Conservation (phyloP, 2,797 vertebrate genomes). For the Spheniscus humboldti region DNA sequence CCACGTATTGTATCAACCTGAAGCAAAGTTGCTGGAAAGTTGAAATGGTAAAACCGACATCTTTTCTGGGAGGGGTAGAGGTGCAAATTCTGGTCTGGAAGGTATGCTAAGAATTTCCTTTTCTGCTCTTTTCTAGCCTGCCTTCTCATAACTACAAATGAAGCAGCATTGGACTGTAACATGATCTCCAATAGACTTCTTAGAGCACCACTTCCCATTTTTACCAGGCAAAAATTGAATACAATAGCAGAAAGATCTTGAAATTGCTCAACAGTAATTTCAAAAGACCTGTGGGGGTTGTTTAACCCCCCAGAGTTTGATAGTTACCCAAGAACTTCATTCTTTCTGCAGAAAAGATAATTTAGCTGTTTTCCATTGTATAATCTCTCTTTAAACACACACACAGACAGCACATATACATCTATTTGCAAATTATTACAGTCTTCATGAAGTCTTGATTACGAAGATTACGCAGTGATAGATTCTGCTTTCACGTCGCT, state of each 20-base stretch:
- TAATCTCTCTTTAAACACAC: neutral
- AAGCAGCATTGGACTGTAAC: neutral
- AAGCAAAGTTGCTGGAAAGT: neutral
- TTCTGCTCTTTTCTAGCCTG: neutral
- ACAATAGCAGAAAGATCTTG: constrained; percentile 25
- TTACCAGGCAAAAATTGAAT: constrained; percentile 29
- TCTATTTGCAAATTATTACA: neutral
- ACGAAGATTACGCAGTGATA: neutral
- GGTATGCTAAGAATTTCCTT: constrained; percentile 1
- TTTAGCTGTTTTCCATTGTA: neutral
- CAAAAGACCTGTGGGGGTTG: neutral
- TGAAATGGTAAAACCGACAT: neutral
- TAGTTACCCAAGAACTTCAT: neutral
- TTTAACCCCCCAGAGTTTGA: neutral
- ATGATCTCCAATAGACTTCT: neutral
- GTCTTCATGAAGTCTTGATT: neutral
- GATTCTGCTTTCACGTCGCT: neutral
- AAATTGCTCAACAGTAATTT: constrained; percentile 4
- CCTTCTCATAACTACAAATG: neutral
- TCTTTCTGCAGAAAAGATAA: neutral
- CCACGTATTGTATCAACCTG: neutral
- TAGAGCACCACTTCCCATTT: neutral
- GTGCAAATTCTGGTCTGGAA: neutral
- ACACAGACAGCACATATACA: neutral
- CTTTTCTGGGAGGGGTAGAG: neutral